These are phyloP conservation scores for Caenorhabditis macrosperma DNA, from an alignment of 2,888 invertebrate species.

Conservation along the genomic window DNA sequence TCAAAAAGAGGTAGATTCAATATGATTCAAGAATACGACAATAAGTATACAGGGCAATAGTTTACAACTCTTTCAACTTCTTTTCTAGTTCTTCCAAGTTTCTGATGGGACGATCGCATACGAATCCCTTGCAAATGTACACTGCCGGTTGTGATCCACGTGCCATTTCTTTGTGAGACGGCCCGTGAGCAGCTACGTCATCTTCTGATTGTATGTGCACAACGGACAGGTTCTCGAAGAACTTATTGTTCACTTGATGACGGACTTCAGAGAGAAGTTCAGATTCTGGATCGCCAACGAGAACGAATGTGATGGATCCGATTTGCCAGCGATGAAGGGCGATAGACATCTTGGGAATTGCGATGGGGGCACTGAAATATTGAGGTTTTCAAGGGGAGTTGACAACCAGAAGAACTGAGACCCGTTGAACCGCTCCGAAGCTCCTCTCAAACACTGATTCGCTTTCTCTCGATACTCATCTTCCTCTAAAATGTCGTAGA, in stretches of 20 bases:
- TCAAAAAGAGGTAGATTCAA: not conserved
- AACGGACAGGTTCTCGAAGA: slow-evolving; percentile 32
- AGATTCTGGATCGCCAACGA: slow-evolving; percentile 35
- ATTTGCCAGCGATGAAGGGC: slow-evolving; percentile 41
- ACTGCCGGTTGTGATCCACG: slow-evolving; percentile 50
- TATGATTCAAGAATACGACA: slow-evolving; percentile 10
- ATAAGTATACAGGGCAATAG: not conserved
- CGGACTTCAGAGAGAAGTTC: slow-evolving; percentile 16
- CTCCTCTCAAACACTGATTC: slow-evolving; percentile 81
- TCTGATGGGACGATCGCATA: slow-evolving; percentile 54
- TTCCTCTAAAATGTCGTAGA: slow-evolving; percentile 83
- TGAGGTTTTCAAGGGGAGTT: not conserved
- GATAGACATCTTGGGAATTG: slow-evolving; percentile 47
- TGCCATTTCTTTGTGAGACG: slow-evolving; percentile 46
- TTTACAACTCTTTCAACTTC: slow-evolving; percentile 21
- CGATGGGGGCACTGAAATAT: slow-evolving; percentile 35
- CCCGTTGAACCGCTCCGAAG: slow-evolving; percentile 84
- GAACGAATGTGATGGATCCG: slow-evolving; percentile 43
- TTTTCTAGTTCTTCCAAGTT: slow-evolving; percentile 35
- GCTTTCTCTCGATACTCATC: slow-evolving; percentile 82
- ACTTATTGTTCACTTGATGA: slow-evolving; percentile 3
- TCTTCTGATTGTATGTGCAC: slow-evolving; percentile 42
- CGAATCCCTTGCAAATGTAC: slow-evolving; percentile 59
- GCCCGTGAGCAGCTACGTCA: slow-evolving; percentile 24
- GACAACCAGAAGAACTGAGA: slow-evolving; percentile 39